Base-by-base conservation (phyloP, 1,140 invertebrate species). In the Scaptomyza graminum region DNA sequence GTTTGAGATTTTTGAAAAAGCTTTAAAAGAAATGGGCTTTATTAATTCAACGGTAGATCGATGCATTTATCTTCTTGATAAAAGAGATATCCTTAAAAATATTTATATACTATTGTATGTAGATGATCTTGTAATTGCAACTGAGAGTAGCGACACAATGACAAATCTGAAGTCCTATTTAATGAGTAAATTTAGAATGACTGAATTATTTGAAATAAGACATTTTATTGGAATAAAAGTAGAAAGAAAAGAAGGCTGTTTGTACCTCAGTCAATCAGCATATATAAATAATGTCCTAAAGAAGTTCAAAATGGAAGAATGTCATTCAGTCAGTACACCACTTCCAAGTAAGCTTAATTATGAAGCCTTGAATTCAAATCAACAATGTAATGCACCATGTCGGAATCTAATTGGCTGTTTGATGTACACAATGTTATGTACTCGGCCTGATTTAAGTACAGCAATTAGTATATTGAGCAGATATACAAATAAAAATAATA, bases 251-350 rank as follows among this genome's bases (percentile, higher is more conserved):
- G 43, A 13, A 12, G n/a, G n/a, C n/a, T n/a, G n/a, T n/a, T n/a
- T n/a, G n/a, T n/a, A 9, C 41, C 18, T 61, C 2, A 51, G 59
- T 28, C 59, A 51, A n/a, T 61, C 59, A 15, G 28, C 43, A 11
- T 47, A 59, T n/a, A 65, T 62, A 44, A 57, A 57, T 59, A 79
- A 56, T 66, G 34, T 46, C 5, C 79, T 63, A 47, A 63, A 5
- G 25, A 89, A 75, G 74, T 89, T 74, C 73, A 72, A 78, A 51
- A 90, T 77, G 88, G 25, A 57, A 51, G 72, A 90, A 44, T 85
- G 76, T 55, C 85, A 80, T 34, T 15, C 76, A 37, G 52, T 74
- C 3, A 76, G 50, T 11, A 74, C 76, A 3, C 81, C 80, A 18
- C 50, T 78, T 3, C 31, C 55, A 59, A 51, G 16, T 61, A 87